Evolutionary conservation across 2,113 vertebrate genomes (phyloP).

Genomic region (Phyllostomus discolor): DNA sequence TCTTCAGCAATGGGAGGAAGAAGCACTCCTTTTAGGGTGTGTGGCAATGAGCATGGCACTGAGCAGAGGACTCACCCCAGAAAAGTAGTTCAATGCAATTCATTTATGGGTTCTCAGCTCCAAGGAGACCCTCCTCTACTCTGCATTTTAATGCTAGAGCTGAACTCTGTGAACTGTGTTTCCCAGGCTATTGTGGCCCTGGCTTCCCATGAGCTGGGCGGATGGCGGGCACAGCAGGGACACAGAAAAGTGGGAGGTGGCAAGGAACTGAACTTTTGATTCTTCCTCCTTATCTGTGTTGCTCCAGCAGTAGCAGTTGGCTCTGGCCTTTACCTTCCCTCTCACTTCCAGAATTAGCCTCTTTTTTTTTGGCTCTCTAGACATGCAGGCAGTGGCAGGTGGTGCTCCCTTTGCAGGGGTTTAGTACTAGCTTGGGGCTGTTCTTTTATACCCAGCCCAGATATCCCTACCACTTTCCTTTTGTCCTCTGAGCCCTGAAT

Average conservation of each 20-base stretch:
- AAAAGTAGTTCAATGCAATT: neutral
- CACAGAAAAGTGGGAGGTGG: too few species aligned
- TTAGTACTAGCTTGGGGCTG: neutral
- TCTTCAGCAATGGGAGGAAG: neutral
- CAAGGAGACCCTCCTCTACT: neutral
- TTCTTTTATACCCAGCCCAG: neutral
- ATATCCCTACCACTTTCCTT: neutral
- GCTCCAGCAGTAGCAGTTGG: too few species aligned
- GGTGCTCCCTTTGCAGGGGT: accelerated
- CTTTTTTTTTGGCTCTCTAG: accelerated
- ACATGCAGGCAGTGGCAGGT: accelerated
- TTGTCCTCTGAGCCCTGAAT: neutral
- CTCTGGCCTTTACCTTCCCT: too few species aligned
- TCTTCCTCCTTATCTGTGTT: neutral
- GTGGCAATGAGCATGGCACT: too few species aligned
- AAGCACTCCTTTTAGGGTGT: neutral
- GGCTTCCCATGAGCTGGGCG: neutral
- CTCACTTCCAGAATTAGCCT: neutral
- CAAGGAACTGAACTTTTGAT: neutral
- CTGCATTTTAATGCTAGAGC: neutral
- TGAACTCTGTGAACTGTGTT: accelerated
- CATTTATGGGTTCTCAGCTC: accelerated
- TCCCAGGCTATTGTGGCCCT: neutral
- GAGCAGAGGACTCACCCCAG: too few species aligned
- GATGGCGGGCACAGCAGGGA: neutral